Conservation (phyloP, 2,888 invertebrate genomes). For the Gasteruption jaculator region DNA sequence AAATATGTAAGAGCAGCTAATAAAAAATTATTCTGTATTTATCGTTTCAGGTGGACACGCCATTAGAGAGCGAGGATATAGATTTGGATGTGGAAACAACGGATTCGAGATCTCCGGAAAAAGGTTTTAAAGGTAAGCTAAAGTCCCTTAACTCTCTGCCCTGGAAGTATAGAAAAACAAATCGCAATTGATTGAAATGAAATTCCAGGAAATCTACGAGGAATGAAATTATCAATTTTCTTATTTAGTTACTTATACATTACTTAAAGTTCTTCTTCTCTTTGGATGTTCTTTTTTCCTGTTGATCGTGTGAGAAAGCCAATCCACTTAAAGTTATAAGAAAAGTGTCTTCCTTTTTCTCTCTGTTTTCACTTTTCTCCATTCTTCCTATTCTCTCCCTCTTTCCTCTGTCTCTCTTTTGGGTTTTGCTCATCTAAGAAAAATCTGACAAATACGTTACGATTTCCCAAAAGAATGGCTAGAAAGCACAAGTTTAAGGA, state of each 20-base stretch:
- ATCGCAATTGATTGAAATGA: too few relatives aligned
- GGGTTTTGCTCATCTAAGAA: conserved; percentile 48
- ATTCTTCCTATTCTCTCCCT: too few relatives aligned
- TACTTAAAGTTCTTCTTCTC: conserved; percentile 4
- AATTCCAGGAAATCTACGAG: too few relatives aligned
- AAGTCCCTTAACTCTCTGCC: too few relatives aligned
- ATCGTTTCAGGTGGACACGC: conserved; percentile 43
- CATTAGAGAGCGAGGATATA: conserved; percentile 40
- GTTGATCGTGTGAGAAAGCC: too few relatives aligned
- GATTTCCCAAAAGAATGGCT: conserved; percentile 48
- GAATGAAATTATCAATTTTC: too few relatives aligned
- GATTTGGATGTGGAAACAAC: conserved; percentile 39
- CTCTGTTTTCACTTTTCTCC: conserved; percentile 7
- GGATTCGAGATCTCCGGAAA: conserved; percentile 42
- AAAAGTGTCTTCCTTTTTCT: background rate
- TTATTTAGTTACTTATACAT: too few relatives aligned
- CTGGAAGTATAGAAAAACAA: too few relatives aligned
- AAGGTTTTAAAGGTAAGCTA: conserved; percentile 47
- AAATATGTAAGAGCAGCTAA: too few relatives aligned
- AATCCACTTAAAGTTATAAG: conserved; percentile 49
- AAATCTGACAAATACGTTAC: conserved; percentile 52
- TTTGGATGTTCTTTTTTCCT: background rate
- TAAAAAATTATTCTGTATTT: too few relatives aligned
- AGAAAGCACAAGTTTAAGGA: too few relatives aligned
- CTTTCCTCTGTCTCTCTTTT: conserved; percentile 14